A percentile compares a stretch with the other conserved stretches of the same genome.
These are phyloP conservation scores for Chrysodeixis includens DNA, from an alignment of 2,888 invertebrate genomes.

Conservation along the genomic window DNA sequence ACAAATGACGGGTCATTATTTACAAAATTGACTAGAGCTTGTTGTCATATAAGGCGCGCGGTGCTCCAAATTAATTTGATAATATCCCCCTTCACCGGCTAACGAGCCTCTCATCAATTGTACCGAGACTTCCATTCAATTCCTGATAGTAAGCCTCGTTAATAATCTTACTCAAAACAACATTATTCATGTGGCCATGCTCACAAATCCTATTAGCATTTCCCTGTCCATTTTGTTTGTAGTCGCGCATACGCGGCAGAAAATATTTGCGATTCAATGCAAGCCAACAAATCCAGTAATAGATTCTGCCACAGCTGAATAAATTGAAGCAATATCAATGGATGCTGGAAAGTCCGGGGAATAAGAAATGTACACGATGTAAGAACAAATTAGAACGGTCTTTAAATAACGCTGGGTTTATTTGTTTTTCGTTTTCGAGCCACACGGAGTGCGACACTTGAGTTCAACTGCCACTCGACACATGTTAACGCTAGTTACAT, in stretches of 20 bases:
- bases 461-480: not conserved
- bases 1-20: slow-evolving; percentile 9
- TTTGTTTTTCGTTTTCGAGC: not conserved
- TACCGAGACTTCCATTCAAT: slow-evolving; percentile 40
- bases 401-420: slow-evolving; percentile 13
- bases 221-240: slow-evolving; percentile 54
- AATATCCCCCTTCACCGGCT: slow-evolving; percentile 5
- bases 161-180: slow-evolving; percentile 58
- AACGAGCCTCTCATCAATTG: slow-evolving; percentile 36
- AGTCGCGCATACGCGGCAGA: slow-evolving; percentile 44
- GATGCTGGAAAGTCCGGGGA: slow-evolving; percentile 39
- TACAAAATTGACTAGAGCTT: slow-evolving; percentile 2
- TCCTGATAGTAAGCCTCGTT: slow-evolving; percentile 42
- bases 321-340: slow-evolving; percentile 47
- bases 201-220: slow-evolving; percentile 64
- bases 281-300: slow-evolving; percentile 62
- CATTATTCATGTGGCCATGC: slow-evolving; percentile 59
- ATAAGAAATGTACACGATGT: slow-evolving; percentile 23
- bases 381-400: slow-evolving; percentile 18
- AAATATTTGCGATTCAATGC: slow-evolving; percentile 58
- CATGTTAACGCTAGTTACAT: not conserved
- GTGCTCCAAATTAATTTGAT: slow-evolving; percentile 6
- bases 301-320: slow-evolving; percentile 55
- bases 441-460: not conserved
- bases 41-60: not conserved